Percentiles rank a stretch among this genome's conserved stretches.
Conservation (phyloP, 2,888 invertebrate species). For the Sinodicranocentrus sp. region DNA sequence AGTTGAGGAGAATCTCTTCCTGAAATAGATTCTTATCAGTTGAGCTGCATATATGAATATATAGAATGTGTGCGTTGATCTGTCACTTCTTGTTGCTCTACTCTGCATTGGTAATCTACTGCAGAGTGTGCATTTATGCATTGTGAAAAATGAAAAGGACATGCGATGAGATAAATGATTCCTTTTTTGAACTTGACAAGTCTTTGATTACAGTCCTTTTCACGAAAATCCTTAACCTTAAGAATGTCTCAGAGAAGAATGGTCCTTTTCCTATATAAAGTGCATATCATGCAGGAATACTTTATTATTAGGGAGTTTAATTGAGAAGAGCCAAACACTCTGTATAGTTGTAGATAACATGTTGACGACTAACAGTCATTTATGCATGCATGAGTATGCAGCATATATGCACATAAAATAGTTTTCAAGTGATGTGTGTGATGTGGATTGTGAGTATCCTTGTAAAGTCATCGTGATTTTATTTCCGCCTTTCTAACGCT, state of each 20-base stretch:
- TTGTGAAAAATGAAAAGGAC: conserved; percentile 42
- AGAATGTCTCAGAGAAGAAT: conserved; percentile 31
- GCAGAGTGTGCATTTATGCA: conserved; percentile 31
- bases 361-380: too few species aligned
- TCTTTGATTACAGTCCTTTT: conserved; percentile 42
- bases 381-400: too few species aligned
- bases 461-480: conserved; percentile 73
- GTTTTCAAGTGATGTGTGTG: too few species aligned
- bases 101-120: too few species aligned
- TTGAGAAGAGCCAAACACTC: too few species aligned
- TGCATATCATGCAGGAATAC: conserved; percentile 38
- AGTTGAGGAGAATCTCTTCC: too few species aligned
- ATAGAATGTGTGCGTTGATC: too few species aligned
- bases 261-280: conserved; percentile 46
- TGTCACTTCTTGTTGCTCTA: too few species aligned
- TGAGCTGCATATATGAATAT: too few species aligned
- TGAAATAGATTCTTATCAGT: too few species aligned
- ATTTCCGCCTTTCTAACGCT: conserved; percentile 74
- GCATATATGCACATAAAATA: too few species aligned
- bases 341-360: too few species aligned
- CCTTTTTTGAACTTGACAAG: conserved; percentile 35
- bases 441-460: conserved; percentile 63
- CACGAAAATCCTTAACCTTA: conserved; percentile 55
- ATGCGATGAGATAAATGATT: conserved; percentile 38
- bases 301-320: neutral